phyloP scores from a whole-genome alignment of 2,797 vertebrate genomes.

The Pterois miles region DNA sequence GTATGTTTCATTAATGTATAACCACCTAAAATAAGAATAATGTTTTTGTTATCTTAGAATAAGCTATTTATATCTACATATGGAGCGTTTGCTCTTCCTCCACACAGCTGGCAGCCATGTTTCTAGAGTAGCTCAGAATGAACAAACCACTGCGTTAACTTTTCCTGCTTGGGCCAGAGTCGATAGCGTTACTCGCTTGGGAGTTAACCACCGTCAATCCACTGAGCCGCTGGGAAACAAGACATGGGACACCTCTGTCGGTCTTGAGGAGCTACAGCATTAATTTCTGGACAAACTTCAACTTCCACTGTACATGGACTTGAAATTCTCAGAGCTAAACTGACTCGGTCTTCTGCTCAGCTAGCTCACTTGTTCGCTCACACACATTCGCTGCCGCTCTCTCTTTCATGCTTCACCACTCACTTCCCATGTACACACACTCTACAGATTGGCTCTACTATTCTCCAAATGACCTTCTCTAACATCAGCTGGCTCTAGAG shows the following conservation, averaged over 20 bases:
- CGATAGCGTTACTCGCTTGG: background rate
- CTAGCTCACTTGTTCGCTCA: background rate
- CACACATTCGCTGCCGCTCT: background rate
- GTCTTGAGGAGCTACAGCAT: background rate
- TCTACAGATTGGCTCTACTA: no score
- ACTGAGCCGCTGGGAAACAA: background rate
- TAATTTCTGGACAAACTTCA: background rate
- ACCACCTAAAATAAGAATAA: background rate
- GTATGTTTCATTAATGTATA: background rate
- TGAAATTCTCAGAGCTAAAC: background rate
- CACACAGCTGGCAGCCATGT: background rate
- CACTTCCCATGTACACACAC: background rate
- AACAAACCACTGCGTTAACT: background rate
- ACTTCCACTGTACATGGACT: background rate
- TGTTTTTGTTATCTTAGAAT: background rate
- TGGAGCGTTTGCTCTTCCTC: no score
- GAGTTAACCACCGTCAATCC: background rate
- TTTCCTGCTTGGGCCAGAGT: background rate
- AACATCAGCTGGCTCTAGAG: no score
- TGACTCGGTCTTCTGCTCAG: background rate
- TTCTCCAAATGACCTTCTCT: no score
- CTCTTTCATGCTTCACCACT: no score
- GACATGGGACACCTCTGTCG: background rate
- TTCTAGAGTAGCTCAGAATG: background rate
- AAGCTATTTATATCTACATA: background rate